Conservation (phyloP, 2,888 invertebrate genomes). For the Dilophus febrilis region DNA sequence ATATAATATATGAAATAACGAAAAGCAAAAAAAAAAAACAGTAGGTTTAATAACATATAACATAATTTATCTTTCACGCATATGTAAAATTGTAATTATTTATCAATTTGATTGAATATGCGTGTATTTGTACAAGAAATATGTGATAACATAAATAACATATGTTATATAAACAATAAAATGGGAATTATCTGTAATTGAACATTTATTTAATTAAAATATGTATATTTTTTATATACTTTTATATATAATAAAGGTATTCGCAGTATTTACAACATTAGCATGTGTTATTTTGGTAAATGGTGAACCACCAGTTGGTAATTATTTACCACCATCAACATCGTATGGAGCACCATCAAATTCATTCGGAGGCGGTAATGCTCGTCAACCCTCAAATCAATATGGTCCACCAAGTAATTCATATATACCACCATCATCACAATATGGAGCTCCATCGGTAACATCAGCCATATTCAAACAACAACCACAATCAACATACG, state of each 20-base stretch:
- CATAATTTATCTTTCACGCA: too few relatives aligned
- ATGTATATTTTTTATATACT: conserved; percentile 4
- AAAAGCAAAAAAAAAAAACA: too few relatives aligned
- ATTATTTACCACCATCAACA: conserved; percentile 30
- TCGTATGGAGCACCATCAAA: conserved; percentile 22
- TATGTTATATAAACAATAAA: too few relatives aligned
- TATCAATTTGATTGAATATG: too few relatives aligned
- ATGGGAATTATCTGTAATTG: neutral
- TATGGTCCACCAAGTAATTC: conserved; percentile 31
- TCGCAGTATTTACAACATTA: conserved; percentile 25
- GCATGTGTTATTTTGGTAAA: conserved; percentile 22
- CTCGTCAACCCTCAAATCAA: conserved; percentile 16
- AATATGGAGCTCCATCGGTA: conserved; percentile 35
- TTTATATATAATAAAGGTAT: conserved; percentile 16
- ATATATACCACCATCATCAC: conserved; percentile 25
- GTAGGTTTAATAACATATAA: too few relatives aligned
- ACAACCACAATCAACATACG: conserved; percentile 17
- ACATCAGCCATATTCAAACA: conserved; percentile 33
- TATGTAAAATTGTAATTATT: too few relatives aligned
- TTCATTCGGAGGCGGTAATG: neutral
- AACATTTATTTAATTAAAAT: neutral
- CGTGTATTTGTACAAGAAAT: too few relatives aligned
- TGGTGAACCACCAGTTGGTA: conserved; percentile 28
- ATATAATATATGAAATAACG: too few relatives aligned
- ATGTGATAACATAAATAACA: too few relatives aligned